Base-by-base conservation (phyloP, 2,797 vertebrate species). In the Vultur gryphus region DNA sequence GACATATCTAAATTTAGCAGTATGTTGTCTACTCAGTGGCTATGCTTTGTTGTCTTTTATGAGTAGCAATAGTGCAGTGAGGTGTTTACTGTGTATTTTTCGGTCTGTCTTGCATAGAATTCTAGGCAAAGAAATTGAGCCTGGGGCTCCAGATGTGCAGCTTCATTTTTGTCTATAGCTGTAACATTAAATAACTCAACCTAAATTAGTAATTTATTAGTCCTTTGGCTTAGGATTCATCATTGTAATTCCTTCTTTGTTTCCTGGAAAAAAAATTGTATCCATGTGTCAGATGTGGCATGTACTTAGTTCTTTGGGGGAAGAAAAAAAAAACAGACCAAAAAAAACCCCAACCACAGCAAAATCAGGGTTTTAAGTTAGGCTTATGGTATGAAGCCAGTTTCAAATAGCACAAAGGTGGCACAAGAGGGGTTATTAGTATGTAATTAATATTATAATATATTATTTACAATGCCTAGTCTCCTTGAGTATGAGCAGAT, bases 401-500 rank as follows among this genome's bases (percentile, higher is more conserved):
- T 76, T 93, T 92, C 44, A 80, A 57, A 61, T 91, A 81, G 64
- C n/a, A 31, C 52, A 51, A 87, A 90, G 59, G 61, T 92, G 61
- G 76, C 69, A 84, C 57, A 58, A 46, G 64, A 66, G 21, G 23
- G 46, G 41, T 84, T 90, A 88, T 86, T 93, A 80, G 64, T 46
- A 44, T 59, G 84, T 94, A 93, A 93, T 93, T 91, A 89, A 87
- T 83, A 94, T 89, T 43, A 57, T 72, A 70, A 76, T 84, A 33
- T 73, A 62, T 86, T 95, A 89, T 95, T 97, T 95, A 95, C 41
- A 54, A 23, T 71, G 75, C 48, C 37, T 93, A 24, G 48, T 84
- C 67, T 94, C 39, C 84, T 89, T 95, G 94, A 96, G 59, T 88
- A 79, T 81, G 69, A 96, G 51, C 94, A 94, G 93, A 92, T 73